Percentiles rank a stretch among this genome's conserved stretches.
These are phyloP conservation scores for Tryphoninae sp. DNA, from an alignment of 2,888 invertebrate species.

Conservation along the genomic window DNA sequence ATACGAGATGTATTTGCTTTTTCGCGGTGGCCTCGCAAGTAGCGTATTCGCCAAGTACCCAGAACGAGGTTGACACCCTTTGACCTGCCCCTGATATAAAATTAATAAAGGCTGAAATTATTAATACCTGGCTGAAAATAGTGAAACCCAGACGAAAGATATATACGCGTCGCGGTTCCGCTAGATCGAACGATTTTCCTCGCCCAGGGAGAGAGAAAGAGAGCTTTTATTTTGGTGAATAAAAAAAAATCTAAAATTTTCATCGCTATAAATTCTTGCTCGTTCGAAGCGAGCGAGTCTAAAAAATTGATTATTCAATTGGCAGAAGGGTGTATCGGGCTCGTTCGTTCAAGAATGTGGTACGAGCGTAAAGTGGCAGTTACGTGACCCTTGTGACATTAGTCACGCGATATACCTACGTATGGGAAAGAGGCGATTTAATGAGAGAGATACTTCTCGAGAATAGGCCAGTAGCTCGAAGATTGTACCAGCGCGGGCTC, in stretches of 20 bases:
- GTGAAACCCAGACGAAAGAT: background rate
- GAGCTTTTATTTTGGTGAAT: too few species aligned
- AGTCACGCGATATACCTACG: too few species aligned
- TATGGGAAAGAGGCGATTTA: background rate
- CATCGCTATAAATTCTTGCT: too few species aligned
- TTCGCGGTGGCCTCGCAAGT: background rate
- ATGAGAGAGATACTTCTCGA: background rate
- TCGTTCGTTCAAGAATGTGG: too few species aligned
- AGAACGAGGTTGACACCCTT: conserved; percentile 27
- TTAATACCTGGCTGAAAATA: conserved; percentile 18
- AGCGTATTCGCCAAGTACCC: background rate
- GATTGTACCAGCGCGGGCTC: conserved; percentile 7
- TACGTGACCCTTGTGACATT: too few species aligned
- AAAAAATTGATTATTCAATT: too few species aligned
- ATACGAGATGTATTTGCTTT: conserved; percentile 50
- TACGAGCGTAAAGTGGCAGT: too few species aligned
- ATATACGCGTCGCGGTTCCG: background rate
- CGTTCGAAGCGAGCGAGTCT: too few species aligned
- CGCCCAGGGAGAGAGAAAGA: background rate
- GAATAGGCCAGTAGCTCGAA: conserved; percentile 8
- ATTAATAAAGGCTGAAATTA: conserved; percentile 16
- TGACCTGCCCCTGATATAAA: conserved; percentile 21
- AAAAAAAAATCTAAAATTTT: too few species aligned
- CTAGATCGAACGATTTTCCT: conserved; percentile 5
- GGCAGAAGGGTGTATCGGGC: too few species aligned